These are phyloP conservation scores for Phoeniculus purpureus DNA, from an alignment of 2,797 vertebrate species.

Conservation along the genomic window DNA sequence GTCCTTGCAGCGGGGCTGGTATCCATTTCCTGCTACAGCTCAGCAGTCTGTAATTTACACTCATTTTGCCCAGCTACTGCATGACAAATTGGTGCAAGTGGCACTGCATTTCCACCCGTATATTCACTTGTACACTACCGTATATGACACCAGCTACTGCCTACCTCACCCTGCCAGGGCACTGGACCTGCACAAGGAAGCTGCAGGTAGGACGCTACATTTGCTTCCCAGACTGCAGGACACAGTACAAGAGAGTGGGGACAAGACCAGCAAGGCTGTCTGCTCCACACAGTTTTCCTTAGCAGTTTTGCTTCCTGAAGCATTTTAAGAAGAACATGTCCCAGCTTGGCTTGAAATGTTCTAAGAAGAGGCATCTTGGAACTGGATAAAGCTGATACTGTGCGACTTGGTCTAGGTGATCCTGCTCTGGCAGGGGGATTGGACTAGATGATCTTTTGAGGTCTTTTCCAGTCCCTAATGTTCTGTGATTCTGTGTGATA, in stretches of 20 bases:
- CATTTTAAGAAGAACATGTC: background rate
- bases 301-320: background rate
- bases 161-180: background rate
- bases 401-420: too few relatives aligned
- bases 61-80: conserved; percentile 37
- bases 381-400: background rate
- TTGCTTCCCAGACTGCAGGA: background rate
- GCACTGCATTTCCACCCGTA: conserved; percentile 43
- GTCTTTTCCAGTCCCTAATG: too few relatives aligned
- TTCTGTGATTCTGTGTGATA: too few relatives aligned
- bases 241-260: background rate
- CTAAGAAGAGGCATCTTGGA: background rate
- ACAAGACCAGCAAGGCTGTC: background rate
- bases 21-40: conserved; percentile 43
- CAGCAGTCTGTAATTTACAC: conserved; percentile 50
- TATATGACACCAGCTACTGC: background rate
- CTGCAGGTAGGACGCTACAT: background rate
- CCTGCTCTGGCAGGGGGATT: too few relatives aligned
- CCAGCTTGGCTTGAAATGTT: background rate
- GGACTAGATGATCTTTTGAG: too few relatives aligned
- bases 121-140: conserved; percentile 3
- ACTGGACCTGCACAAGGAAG: background rate
- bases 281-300: background rate
- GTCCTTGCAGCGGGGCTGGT: background rate
- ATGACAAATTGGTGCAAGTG: conserved; percentile 51